A percentile compares a stretch with the other conserved stretches of the same genome.
Evolutionary conservation across 2,888 invertebrate species (phyloP).

Genomic region (Conomelus anceps): DNA sequence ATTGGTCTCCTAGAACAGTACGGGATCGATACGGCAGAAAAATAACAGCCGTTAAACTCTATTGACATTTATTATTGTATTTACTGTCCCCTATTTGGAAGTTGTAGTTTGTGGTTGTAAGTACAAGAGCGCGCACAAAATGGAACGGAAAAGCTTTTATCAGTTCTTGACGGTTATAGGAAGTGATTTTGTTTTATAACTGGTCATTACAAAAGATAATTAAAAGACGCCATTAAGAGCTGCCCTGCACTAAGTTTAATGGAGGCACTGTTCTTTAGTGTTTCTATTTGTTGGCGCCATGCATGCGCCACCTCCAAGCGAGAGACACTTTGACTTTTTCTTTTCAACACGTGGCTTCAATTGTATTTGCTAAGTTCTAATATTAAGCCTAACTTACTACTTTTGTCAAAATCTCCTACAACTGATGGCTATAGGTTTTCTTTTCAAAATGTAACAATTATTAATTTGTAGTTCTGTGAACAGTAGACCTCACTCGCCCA

Average conservation of each 20-base stretch:
- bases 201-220: neutral
- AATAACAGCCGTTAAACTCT: neutral
- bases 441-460: too few species aligned
- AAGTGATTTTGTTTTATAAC: neutral
- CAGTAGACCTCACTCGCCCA: too few species aligned
- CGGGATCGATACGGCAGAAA: neutral
- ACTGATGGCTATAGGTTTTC: neutral
- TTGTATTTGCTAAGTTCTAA: too few species aligned
- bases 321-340: neutral
- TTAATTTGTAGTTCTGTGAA: too few species aligned
- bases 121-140: neutral
- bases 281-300: neutral
- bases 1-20: neutral
- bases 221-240: neutral
- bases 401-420: too few species aligned
- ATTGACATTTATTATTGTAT: neutral
- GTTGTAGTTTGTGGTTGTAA: neutral
- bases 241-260: neutral
- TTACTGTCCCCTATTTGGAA: neutral
- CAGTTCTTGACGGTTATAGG: neutral
- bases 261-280: neutral
- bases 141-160: neutral
- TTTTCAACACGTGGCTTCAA: neutral
- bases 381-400: too few species aligned
- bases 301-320: neutral